Conservation (phyloP, 92 coral and sea anemone genomes). For the Paramuricea clavata region DNA sequence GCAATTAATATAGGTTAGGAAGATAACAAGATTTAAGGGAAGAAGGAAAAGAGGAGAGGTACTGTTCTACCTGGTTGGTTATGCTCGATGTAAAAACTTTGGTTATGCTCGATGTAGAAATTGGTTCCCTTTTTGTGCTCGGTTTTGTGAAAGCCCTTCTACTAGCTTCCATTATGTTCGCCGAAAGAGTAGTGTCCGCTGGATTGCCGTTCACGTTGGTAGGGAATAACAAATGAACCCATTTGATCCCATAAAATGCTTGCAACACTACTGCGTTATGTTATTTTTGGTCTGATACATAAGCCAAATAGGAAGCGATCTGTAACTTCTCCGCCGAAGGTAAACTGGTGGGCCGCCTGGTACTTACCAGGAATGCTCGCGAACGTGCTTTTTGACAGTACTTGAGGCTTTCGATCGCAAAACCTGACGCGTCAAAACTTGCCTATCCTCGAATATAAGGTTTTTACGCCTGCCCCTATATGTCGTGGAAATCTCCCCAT, state of each 20-base stretch:
- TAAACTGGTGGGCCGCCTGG: slow-evolving; percentile 3
- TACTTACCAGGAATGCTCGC: slow-evolving; percentile 44
- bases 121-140: slow-evolving; percentile 50
- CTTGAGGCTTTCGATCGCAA: slow-evolving; percentile 40
- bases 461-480: too few species aligned
- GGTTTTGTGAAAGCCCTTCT: slow-evolving; percentile 26
- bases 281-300: slow-evolving; percentile 48
- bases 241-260: slow-evolving; percentile 44
- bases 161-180: too few species aligned
- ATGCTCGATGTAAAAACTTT: slow-evolving; percentile 4
- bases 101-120: too few species aligned
- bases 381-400: slow-evolving; percentile 42
- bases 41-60: too few species aligned
- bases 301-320: slow-evolving; percentile 46
- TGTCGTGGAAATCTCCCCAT: slow-evolving; percentile 49
- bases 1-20: too few species aligned
- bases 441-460: slow-evolving; percentile 7
- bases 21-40: too few species aligned
- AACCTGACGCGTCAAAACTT: slow-evolving; percentile 21
- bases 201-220: slow-evolving; percentile 20
- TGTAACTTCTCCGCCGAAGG: slow-evolving; percentile 45
- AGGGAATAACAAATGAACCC: slow-evolving; percentile 34
- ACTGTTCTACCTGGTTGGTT: too few species aligned
- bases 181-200: too few species aligned
- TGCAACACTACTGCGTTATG: slow-evolving; percentile 29